phyloP scores from a whole-genome alignment of 1,140 invertebrate species.

The Mycetomoellerius zeteki region DNA sequence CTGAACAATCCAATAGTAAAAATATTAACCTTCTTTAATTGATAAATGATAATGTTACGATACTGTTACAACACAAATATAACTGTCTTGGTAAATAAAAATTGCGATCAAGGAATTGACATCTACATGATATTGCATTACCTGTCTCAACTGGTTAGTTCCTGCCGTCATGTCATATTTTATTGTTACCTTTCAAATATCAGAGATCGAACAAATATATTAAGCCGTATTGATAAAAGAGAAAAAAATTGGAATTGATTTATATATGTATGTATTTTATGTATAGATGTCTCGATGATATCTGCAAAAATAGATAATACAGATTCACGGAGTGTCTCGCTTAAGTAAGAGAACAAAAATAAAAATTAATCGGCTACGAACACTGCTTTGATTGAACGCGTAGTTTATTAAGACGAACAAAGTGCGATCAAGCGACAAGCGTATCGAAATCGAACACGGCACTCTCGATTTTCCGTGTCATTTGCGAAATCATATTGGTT shows the following conservation, averaged over 20 bases:
- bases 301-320: not conserved
- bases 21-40: not conserved
- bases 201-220: not conserved
- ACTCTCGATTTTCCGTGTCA: slow-evolving; percentile 44
- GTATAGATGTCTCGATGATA: not conserved
- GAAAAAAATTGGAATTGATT: not conserved
- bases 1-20: not conserved
- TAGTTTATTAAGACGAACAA: slow-evolving; percentile 53
- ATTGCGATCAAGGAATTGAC: not conserved
- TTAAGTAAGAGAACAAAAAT: not conserved
- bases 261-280: not conserved
- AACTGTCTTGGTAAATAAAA: slow-evolving; percentile 15
- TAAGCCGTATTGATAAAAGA: not conserved
- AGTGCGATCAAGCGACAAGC: slow-evolving; percentile 1
- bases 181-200: not conserved
- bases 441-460: slow-evolving; percentile 24
- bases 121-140: slow-evolving; percentile 19
- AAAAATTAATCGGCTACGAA: not conserved
- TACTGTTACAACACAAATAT: not conserved
- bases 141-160: slow-evolving; percentile 12
- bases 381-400: slow-evolving; percentile 9
- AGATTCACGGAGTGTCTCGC: not conserved
- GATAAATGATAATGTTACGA: not conserved
- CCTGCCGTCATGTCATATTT: not conserved
- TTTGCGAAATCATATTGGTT: slow-evolving; percentile 25